Percentiles rank a stretch among this genome's conserved stretches.
Conservation (phyloP, 2,888 invertebrate species). For the Merodon equestris region DNA sequence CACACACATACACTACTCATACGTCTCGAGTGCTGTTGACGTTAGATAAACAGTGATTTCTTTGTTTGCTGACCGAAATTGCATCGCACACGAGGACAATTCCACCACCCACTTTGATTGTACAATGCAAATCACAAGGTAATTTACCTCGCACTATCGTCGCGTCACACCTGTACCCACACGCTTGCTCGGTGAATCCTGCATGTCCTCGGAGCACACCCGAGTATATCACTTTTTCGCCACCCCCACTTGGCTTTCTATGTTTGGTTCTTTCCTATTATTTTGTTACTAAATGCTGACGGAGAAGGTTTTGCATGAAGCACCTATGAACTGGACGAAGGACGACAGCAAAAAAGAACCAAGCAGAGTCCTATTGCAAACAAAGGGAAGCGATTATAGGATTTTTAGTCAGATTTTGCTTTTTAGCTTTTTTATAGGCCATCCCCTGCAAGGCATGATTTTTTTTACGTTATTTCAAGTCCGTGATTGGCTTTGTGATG, state of each 20-base stretch:
- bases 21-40: not conserved
- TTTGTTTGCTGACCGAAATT: conserved; percentile 53
- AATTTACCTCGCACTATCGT: too few relatives aligned
- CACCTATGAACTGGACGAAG: conserved; percentile 48
- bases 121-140: not conserved
- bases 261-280: not conserved
- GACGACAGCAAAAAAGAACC: not conserved
- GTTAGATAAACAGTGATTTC: conserved; percentile 52
- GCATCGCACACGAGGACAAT: conserved; percentile 20
- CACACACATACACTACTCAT: too few relatives aligned
- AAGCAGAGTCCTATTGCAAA: conserved; percentile 24
- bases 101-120: not conserved
- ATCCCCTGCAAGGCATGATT: conserved; percentile 38
- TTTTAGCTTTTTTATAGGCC: not conserved
- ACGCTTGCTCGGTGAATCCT: conserved; percentile 44
- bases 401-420: conserved; percentile 37
- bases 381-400: conserved; percentile 48
- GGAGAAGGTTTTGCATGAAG: conserved; percentile 25
- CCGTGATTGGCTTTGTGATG: conserved; percentile 5
- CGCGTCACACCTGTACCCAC: conserved; percentile 13
- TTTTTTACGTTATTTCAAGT: conserved; percentile 7
- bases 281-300: conserved; percentile 35
- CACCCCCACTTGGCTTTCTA: too few relatives aligned
- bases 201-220: conserved; percentile 45
- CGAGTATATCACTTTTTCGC: conserved; percentile 3